Percentiles rank a stretch among this genome's conserved stretches.
phyloP scores from a whole-genome alignment of 2,888 invertebrate species.

The Drosophila helvetica region DNA sequence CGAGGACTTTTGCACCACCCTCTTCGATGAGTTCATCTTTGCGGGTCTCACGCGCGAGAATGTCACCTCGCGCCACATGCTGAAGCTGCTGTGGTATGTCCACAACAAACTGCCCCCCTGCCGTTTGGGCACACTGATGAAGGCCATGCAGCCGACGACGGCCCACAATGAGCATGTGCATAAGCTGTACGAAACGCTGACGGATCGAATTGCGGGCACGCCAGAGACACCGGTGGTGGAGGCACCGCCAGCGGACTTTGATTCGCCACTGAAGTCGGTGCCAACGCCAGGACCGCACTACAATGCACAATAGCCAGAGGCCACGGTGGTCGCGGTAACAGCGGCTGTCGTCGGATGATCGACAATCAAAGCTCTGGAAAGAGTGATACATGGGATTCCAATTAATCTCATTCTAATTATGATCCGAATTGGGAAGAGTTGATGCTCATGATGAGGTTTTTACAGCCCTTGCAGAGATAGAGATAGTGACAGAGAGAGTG shows the following conservation, averaged over 20 bases:
- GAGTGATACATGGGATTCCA: too few relatives aligned
- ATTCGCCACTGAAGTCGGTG: slow-evolving; percentile 93
- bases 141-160: slow-evolving; percentile 85
- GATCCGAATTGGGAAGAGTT: too few relatives aligned
- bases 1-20: slow-evolving; percentile 96
- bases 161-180: slow-evolving; percentile 94
- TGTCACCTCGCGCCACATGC: slow-evolving; percentile 92
- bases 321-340: slow-evolving; percentile 41
- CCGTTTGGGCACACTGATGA: slow-evolving; percentile 85
- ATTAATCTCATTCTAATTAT: too few relatives aligned
- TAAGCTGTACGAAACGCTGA: slow-evolving; percentile 89
- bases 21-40: slow-evolving; percentile 98
- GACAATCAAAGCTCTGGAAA: not conserved
- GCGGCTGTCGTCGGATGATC: slow-evolving; percentile 43
- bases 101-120: slow-evolving; percentile 91
- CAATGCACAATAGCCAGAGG: slow-evolving; percentile 65
- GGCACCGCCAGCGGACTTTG: slow-evolving; percentile 89
- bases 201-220: slow-evolving; percentile 90
- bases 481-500: too few relatives aligned
- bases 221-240: slow-evolving; percentile 88
- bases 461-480: too few relatives aligned
- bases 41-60: slow-evolving; percentile 95
- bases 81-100: slow-evolving; percentile 94
- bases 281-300: slow-evolving; percentile 91
- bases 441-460: too few relatives aligned